Evolutionary conservation across 1,140 invertebrate genomes (phyloP).

Genomic region (Drosophila yakuba): DNA sequence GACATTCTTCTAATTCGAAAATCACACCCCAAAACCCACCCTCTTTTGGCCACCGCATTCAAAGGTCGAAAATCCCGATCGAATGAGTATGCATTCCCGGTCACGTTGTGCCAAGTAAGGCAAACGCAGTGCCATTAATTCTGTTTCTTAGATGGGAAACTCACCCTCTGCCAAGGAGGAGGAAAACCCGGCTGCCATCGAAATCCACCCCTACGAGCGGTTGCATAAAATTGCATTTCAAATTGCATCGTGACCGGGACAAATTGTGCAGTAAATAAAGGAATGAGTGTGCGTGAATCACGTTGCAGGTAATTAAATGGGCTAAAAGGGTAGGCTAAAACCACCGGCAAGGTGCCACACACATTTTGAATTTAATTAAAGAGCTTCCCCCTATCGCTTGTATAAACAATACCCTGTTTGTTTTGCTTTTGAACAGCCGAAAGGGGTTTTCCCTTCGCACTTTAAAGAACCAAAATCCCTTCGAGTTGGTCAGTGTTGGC

Average conservation of each 20-base stretch:
- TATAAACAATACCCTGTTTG: slow-evolving; percentile 50
- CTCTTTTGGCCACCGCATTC: neutral
- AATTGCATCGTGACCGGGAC: slow-evolving; percentile 77
- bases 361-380: slow-evolving; percentile 74
- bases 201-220: slow-evolving; percentile 39
- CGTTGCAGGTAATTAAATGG: slow-evolving; percentile 56
- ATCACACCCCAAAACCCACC: slow-evolving; percentile 38
- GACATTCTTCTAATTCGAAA: slow-evolving; percentile 54
- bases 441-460: slow-evolving; percentile 56
- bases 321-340: slow-evolving; percentile 6
- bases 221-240: slow-evolving; percentile 78
- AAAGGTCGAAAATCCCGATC: slow-evolving; percentile 43
- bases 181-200: slow-evolving; percentile 17
- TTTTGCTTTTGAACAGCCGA: slow-evolving; percentile 47
- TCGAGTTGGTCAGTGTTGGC: slow-evolving; percentile 34
- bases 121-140: slow-evolving; percentile 47
- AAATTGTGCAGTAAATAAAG: slow-evolving; percentile 61
- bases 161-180: slow-evolving; percentile 10
- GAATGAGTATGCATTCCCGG: slow-evolving; percentile 56
- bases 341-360: slow-evolving; percentile 50
- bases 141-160: slow-evolving; percentile 34
- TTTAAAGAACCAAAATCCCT: slow-evolving; percentile 39
- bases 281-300: slow-evolving; percentile 57
- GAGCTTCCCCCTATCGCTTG: slow-evolving; percentile 48
- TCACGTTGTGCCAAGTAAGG: slow-evolving; percentile 71